A percentile compares a stretch with the other conserved stretches of the same genome.
Evolutionary conservation across 2,888 invertebrate genomes (phyloP).

Genomic region (Hypselothyrea guttata): DNA sequence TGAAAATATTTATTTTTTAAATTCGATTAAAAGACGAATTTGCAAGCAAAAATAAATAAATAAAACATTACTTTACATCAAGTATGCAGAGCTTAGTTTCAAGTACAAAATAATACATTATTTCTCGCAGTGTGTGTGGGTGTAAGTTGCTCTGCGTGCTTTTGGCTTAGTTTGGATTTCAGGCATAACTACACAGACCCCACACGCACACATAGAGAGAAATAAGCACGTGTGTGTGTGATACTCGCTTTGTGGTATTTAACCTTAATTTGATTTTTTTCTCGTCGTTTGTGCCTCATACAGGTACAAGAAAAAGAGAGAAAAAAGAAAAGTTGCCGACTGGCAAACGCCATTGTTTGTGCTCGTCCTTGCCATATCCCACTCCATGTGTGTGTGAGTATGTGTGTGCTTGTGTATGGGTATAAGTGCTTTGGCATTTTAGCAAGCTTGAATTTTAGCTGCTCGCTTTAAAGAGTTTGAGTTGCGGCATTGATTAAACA

Average conservation of each 20-base stretch:
- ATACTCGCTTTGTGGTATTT: constrained; percentile 75
- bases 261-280: constrained; percentile 75
- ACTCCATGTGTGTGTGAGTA: constrained; percentile 7
- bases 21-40: too few species aligned
- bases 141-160: constrained; percentile 41
- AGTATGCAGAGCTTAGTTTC: too few species aligned
- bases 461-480: constrained; percentile 52
- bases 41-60: too few species aligned
- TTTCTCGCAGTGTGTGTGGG: constrained; percentile 23
- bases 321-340: too few species aligned
- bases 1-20: too few species aligned
- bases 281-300: constrained; percentile 34
- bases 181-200: constrained; percentile 41
- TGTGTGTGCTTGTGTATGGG: constrained; percentile 13
- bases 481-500: constrained; percentile 67
- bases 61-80: too few species aligned
- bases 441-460: constrained; percentile 24
- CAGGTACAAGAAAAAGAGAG: background rate
- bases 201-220: too few species aligned
- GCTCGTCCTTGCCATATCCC: constrained; percentile 49
- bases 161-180: constrained; percentile 54
- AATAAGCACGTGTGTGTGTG: constrained; percentile 28
- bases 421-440: constrained; percentile 32
- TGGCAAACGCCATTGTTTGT: constrained; percentile 34
- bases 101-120: too few species aligned